Conservation (phyloP, 37 sponge, comb jelly and placozoan genomes). For the Axinella damicornis region DNA sequence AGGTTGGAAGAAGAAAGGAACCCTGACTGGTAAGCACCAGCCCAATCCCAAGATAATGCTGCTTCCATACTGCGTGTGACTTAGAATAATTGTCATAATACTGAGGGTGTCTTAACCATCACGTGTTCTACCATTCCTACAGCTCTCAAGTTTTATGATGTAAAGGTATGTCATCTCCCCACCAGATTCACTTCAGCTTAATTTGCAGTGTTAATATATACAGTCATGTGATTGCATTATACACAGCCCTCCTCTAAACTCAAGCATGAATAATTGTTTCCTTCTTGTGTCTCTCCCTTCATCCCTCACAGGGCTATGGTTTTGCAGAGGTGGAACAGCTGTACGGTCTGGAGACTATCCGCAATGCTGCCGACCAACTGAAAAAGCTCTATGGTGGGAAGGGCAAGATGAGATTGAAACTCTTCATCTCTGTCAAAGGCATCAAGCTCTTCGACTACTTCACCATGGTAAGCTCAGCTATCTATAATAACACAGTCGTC, state of each 20-base stretch:
- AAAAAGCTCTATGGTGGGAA: conserved; percentile 84
- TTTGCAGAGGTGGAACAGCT: conserved; percentile 90
- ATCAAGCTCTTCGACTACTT: conserved; percentile 78
- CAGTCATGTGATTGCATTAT: no score
- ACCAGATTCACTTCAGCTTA: no score
- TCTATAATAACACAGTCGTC: no score
- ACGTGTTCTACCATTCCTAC: not conserved
- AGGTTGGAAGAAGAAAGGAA: conserved; percentile 79
- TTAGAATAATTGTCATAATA: not conserved
- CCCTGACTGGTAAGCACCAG: conserved; percentile 55
- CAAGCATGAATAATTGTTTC: no score
- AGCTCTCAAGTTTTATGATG: conserved; percentile 85
- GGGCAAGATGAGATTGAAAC: conserved; percentile 80
- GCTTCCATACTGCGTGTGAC: not conserved
- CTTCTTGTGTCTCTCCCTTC: no score
- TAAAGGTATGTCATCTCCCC: conserved; percentile 53
- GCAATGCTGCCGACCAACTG: conserved; percentile 79
- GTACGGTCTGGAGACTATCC: conserved; percentile 83
- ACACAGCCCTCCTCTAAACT: no score
- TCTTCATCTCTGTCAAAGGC: conserved; percentile 87
- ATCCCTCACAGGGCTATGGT: conserved; percentile 65
- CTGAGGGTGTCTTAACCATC: not conserved
- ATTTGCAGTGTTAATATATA: no score
- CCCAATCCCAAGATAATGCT: no score
- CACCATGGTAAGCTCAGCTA: conserved; percentile 76